Percentiles rank a stretch among this genome's conserved stretches.
Evolutionary conservation across 1,140 invertebrate species (phyloP).

Genomic region (Tetramorium simillimum): DNA sequence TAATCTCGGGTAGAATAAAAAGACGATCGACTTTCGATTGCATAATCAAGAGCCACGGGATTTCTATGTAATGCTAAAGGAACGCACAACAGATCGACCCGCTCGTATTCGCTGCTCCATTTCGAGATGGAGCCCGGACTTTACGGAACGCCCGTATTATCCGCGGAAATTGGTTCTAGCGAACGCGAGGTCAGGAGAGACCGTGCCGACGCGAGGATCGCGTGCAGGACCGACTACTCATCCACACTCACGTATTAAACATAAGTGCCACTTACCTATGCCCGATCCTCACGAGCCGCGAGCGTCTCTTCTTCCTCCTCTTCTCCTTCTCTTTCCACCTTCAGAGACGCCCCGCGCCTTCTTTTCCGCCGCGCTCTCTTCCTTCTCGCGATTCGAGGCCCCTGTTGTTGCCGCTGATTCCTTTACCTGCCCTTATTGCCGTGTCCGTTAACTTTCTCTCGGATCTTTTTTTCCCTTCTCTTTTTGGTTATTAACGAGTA

Average conservation of each 20-base stretch:
- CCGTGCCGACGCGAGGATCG: slow-evolving; percentile 74
- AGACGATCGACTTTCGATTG: background rate
- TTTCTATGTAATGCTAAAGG: background rate
- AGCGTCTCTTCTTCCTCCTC: slow-evolving; percentile 52
- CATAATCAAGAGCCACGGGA: background rate
- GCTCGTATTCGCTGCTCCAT: slow-evolving; percentile 52
- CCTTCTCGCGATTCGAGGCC: slow-evolving; percentile 45
- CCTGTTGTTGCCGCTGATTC: slow-evolving; percentile 50
- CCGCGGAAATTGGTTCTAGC: slow-evolving; percentile 78
- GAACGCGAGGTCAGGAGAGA: slow-evolving; percentile 77
- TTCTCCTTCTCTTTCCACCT: slow-evolving; percentile 14
- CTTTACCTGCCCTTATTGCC: slow-evolving; percentile 61
- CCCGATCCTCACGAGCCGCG: slow-evolving; percentile 72
- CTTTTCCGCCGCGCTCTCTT: background rate
- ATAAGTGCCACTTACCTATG: slow-evolving; percentile 80
- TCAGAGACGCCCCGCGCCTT: background rate
- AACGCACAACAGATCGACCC: background rate
- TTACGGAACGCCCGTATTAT: slow-evolving; percentile 69
- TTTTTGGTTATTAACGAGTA: background rate
- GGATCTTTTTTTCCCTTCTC: slow-evolving; percentile 27
- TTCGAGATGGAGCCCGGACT: slow-evolving; percentile 44
- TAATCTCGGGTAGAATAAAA: background rate
- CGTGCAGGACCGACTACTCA: slow-evolving; percentile 78
- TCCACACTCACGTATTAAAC: slow-evolving; percentile 80
- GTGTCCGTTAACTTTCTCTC: slow-evolving; percentile 36